Evolutionary conservation across 64 coral and sea anemone species (phyloP), one percentile per base, ranked within the genome.

Genomic region (Stichodactyla helianthus): DNA sequence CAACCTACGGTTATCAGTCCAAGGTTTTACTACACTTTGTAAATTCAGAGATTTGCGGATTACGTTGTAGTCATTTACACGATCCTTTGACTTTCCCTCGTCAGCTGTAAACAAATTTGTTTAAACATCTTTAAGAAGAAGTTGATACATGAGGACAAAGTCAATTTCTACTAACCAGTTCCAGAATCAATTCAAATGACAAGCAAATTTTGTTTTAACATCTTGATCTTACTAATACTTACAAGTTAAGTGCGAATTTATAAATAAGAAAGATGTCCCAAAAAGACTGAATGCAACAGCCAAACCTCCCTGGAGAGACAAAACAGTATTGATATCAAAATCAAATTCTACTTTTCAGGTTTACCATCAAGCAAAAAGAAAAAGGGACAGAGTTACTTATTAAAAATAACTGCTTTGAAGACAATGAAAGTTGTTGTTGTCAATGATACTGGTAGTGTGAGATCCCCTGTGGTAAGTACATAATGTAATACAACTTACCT

Each of bases 201-300:
- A 25, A 51, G 28, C 28, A 79, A 53, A 16, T 11, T 19, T 79
- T 5, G 4, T n/a, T n/a, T n/a, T n/a, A n/a, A n/a, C n/a, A n/a
- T n/a, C n/a, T n/a, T n/a, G n/a, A n/a, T n/a, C 35, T 44, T 44
- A 44, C 35, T 44, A 44, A 54, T 85, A 94, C 95, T 98, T 79
- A 98, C 95, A 94, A 23, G 95, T 98, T 63, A 98, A 94, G 62
- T 98, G 95, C 28, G 92, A 94, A 65, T 98, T 94, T 27, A 98
- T 98, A 50, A 98, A 98, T 18, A 98, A 79, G 50, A 98, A 98
- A 31, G 95, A 94, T 28, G 95, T 98, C 52, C 95, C 95, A 98
- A 98, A 98, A 35, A 98, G 83, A 68, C 83, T 94, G 55, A 98
- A 94, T 5, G 92, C 81, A 19, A 98, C 84, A 27, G 84, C 95